These are phyloP conservation scores for Indicator maculatus DNA, from an alignment of 2,113 vertebrate species.

Conservation along the genomic window DNA sequence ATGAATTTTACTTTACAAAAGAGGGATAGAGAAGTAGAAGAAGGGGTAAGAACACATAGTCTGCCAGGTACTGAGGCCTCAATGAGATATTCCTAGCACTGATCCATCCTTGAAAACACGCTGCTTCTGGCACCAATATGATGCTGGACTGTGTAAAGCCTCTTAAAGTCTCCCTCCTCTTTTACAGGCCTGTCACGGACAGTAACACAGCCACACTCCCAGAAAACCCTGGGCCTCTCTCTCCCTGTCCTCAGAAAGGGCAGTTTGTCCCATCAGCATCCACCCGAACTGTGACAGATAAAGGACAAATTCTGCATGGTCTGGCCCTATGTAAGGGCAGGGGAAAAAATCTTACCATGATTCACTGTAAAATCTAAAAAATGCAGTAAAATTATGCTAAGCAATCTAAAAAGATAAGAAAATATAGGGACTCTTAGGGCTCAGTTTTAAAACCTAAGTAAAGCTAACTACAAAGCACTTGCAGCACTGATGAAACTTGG, in stretches of 20 bases:
- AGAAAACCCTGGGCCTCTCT: background rate
- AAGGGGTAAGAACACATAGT: background rate
- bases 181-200: background rate
- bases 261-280: background rate
- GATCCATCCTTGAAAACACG: background rate
- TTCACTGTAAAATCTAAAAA: background rate
- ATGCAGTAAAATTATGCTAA: background rate
- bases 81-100: background rate
- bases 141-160: background rate
- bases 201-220: background rate
- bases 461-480: background rate
- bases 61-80: background rate
- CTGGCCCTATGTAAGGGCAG: background rate
- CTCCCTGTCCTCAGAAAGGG: background rate
- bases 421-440: background rate
- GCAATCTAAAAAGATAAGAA: background rate
- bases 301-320: background rate
- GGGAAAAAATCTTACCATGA: background rate
- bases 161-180: background rate
- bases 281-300: background rate
- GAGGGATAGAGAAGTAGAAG: background rate
- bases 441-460: background rate
- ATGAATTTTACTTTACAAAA: background rate
- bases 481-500: background rate
- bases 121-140: background rate